Evolutionary conservation across 1,140 invertebrate species (phyloP).

Genomic region (Lerema accius): DNA sequence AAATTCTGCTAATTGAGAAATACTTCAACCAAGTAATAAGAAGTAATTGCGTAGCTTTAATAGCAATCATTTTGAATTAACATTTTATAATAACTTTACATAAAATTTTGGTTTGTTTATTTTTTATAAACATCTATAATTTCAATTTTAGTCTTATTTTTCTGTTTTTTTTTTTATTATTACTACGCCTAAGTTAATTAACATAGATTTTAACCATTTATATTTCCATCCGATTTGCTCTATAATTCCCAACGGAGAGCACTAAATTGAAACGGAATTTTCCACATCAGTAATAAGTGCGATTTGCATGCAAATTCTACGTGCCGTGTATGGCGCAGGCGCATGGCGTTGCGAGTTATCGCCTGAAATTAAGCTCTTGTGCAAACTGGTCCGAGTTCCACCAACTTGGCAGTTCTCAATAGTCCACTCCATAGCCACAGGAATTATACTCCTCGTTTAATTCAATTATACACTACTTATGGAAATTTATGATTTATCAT

Average conservation of each 20-base stretch:
- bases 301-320: slow-evolving; percentile 30
- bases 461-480: neutral
- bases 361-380: slow-evolving; percentile 28
- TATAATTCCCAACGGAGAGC: neutral
- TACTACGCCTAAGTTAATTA: no score
- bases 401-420: slow-evolving; percentile 23
- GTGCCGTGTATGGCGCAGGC: no score
- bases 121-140: no score
- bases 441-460: neutral
- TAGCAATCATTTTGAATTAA: no score
- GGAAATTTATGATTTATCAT: no score
- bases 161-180: no score
- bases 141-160: no score
- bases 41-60: no score
- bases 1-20: no score
- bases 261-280: slow-evolving; percentile 18
- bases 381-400: slow-evolving; percentile 13
- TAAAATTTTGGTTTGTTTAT: no score
- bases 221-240: neutral
- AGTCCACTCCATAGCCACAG: neutral
- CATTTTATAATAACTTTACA: no score
- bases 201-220: neutral
- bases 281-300: slow-evolving; percentile 24
- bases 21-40: no score
- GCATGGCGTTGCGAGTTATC: slow-evolving; percentile 23